phyloP scores from a whole-genome alignment of 2,113 vertebrate genomes.

The Myotis brandtii region DNA sequence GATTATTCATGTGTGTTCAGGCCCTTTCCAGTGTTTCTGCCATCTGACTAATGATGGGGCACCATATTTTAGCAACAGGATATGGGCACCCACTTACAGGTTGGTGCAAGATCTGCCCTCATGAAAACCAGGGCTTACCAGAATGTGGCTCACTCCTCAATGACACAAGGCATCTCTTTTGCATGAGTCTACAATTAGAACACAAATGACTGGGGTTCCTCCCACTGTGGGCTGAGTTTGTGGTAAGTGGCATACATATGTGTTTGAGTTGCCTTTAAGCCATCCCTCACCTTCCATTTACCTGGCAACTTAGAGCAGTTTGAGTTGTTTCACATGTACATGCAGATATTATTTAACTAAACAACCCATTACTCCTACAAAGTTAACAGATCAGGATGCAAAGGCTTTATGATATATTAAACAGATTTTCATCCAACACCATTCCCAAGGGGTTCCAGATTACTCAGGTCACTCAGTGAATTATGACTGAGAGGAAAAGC shows the following conservation, averaged over 20 bases:
- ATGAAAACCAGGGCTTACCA: neutral
- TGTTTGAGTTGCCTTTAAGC: neutral
- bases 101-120: neutral
- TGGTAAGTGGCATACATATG: neutral
- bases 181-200: slow-evolving; percentile 9
- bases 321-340: neutral
- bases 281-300: neutral
- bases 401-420: neutral
- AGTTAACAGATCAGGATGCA: neutral
- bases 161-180: neutral
- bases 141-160: neutral
- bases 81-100: neutral
- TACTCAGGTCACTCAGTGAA: neutral
- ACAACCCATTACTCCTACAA: neutral
- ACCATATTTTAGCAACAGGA: slow-evolving; percentile 39
- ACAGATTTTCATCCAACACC: neutral
- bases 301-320: neutral
- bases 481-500: neutral
- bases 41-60: slow-evolving; percentile 53
- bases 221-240: neutral
- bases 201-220: neutral
- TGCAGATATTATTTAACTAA: neutral
- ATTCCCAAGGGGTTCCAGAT: neutral
- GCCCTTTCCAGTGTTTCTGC: neutral
- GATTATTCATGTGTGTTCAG: neutral